Conservation (phyloP, 2,888 invertebrate species). For the Celastrina argiolus region DNA sequence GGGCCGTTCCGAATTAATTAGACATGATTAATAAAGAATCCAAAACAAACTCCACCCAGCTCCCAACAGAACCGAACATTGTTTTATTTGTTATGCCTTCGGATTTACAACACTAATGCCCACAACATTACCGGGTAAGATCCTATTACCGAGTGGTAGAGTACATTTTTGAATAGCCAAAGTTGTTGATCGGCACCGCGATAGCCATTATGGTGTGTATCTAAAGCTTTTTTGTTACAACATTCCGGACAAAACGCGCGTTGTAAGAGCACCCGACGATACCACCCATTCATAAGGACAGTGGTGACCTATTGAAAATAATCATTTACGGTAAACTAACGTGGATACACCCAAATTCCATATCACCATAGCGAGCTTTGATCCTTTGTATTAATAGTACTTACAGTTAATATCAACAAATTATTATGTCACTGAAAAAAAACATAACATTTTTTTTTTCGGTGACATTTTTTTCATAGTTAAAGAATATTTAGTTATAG, state of each 20-base stretch:
- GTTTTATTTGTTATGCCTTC: constrained; percentile 58
- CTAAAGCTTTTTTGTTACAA: constrained; percentile 74
- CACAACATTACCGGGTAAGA: constrained; percentile 22
- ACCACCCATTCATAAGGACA: constrained; percentile 77
- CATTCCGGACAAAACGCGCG: constrained; percentile 77
- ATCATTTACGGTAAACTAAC: constrained; percentile 44
- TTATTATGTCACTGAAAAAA: no score
- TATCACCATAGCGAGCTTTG: no score
- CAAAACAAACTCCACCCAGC: constrained; percentile 69
- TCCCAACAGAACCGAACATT: constrained; percentile 60
- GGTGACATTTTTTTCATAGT: no score
- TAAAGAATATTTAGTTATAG: no score
- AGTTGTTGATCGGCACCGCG: constrained; percentile 41
- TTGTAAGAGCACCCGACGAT: constrained; percentile 75
- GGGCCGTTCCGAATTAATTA: constrained; percentile 69
- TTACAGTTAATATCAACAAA: no score
- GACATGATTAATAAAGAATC: constrained; percentile 76
- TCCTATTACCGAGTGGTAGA: constrained; percentile 38
- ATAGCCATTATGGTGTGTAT: constrained; percentile 66
- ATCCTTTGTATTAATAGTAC: no score
- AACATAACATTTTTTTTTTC: no score
- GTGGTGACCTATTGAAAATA: constrained; percentile 75
- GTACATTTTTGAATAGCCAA: constrained; percentile 34
- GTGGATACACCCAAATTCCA: constrained; percentile 43
- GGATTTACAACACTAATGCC: constrained; percentile 27